phyloP scores from a whole-genome alignment of 2,888 invertebrate species.

The Polyommatus icarus region DNA sequence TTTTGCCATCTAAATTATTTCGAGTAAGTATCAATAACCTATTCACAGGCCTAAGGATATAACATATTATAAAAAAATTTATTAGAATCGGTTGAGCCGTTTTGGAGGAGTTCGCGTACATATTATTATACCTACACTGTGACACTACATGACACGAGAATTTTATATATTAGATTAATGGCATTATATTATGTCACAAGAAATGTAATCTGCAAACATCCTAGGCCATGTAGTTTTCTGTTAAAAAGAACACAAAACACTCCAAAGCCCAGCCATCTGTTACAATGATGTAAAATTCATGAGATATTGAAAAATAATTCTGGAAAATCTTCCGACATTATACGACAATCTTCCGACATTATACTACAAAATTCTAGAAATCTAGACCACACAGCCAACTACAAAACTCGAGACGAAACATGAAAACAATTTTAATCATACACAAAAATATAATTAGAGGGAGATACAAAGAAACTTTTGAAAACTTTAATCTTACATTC shows the following conservation, averaged over 20 bases:
- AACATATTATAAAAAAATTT: no score
- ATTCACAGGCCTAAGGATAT: no score
- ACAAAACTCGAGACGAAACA: not conserved
- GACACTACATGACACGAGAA: no score
- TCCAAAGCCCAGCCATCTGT: not conserved
- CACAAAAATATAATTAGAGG: not conserved
- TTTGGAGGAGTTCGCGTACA: no score
- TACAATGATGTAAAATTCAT: not conserved
- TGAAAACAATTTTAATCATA: not conserved
- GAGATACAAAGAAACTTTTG: not conserved
- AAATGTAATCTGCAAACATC: not conserved
- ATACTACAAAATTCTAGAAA: not conserved
- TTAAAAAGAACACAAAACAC: not conserved
- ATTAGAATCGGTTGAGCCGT: no score
- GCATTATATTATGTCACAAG: not conserved
- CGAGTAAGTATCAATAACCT: no score
- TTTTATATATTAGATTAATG: no score
- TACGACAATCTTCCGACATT: not conserved
- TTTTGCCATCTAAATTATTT: no score
- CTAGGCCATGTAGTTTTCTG: not conserved
- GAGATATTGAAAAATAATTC: not conserved
- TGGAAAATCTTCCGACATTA: not conserved
- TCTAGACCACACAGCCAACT: not conserved
- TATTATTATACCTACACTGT: no score
- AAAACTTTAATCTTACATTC: constrained; percentile 7